A percentile compares a stretch with the other conserved stretches of the same genome.
Evolutionary conservation across 2,797 vertebrate genomes (phyloP).

Genomic region (Cirrhinus mrigala): DNA sequence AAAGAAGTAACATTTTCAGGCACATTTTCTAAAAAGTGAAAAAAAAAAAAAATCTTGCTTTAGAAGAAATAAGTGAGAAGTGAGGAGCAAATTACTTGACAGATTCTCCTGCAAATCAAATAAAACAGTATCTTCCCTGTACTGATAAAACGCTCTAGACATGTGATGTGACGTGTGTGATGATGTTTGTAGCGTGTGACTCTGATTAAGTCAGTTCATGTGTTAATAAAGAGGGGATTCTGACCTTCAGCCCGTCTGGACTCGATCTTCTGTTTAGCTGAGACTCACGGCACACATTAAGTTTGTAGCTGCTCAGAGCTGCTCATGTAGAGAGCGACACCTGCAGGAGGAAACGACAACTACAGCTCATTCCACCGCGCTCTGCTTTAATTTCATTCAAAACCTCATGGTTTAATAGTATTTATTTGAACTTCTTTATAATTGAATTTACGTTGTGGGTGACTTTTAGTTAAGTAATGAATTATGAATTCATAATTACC

Average conservation of each 20-base stretch:
- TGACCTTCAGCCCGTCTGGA: neutral
- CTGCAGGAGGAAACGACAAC: too few relatives aligned
- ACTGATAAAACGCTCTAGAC: neutral
- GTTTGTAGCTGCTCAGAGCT: too few relatives aligned
- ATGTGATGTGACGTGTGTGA: neutral
- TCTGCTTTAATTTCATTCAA: too few relatives aligned
- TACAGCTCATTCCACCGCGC: too few relatives aligned
- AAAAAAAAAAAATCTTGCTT: neutral
- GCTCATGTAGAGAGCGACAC: too few relatives aligned
- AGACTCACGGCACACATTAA: too few relatives aligned
- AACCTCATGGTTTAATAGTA: too few relatives aligned
- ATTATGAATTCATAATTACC: too few relatives aligned
- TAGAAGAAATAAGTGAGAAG: neutral
- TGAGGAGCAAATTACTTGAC: neutral
- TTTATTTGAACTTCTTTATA: too few relatives aligned
- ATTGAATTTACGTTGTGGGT: too few relatives aligned
- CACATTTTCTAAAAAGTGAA: too few relatives aligned
- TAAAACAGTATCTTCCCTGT: neutral
- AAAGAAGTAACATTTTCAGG: neutral
- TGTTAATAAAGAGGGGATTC: neutral
- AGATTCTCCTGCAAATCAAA: neutral
- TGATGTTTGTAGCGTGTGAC: neutral
- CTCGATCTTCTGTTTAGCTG: neutral
- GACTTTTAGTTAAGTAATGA: too few relatives aligned
- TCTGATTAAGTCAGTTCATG: neutral